Percentiles rank a stretch among this genome's conserved stretches.
These are phyloP conservation scores for Leptinotarsa peninsularis DNA, from an alignment of 2,888 invertebrate genomes.

Conservation along the genomic window DNA sequence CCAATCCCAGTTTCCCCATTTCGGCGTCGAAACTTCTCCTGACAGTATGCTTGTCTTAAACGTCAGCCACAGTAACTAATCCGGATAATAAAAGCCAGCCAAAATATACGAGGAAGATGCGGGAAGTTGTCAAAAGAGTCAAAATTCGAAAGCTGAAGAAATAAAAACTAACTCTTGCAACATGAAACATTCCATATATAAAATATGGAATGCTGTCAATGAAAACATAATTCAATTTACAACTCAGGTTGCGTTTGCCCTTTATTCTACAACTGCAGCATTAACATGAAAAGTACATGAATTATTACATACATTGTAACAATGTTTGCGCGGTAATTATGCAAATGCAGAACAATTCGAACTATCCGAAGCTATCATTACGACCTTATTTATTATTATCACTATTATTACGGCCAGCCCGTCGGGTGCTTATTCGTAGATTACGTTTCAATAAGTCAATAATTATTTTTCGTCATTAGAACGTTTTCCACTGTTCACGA, in stretches of 20 bases:
- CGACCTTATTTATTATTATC: conserved; percentile 24
- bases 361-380: conserved; percentile 21
- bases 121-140: neutral
- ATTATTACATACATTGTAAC: conserved; percentile 10
- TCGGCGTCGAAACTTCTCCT: conserved; percentile 40
- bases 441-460: conserved; percentile 5
- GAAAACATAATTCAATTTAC: neutral
- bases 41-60: conserved; percentile 22
- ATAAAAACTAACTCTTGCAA: neutral
- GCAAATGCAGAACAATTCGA: conserved; percentile 20
- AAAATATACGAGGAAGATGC: neutral
- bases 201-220: too few species aligned
- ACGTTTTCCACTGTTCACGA: neutral
- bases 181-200: neutral
- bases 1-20: conserved; percentile 7
- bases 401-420: conserved; percentile 15
- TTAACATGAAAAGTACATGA: neutral
- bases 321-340: conserved; percentile 14
- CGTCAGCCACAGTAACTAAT: conserved; percentile 23
- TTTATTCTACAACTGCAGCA: conserved; percentile 1
- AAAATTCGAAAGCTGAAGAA: too few species aligned
- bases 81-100: conserved; percentile 20
- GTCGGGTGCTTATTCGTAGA: neutral
- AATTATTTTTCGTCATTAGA: conserved; percentile 1
- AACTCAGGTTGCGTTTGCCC: neutral